Base-by-base conservation (phyloP, 2,113 vertebrate genomes). In the Pogona vitticeps region DNA sequence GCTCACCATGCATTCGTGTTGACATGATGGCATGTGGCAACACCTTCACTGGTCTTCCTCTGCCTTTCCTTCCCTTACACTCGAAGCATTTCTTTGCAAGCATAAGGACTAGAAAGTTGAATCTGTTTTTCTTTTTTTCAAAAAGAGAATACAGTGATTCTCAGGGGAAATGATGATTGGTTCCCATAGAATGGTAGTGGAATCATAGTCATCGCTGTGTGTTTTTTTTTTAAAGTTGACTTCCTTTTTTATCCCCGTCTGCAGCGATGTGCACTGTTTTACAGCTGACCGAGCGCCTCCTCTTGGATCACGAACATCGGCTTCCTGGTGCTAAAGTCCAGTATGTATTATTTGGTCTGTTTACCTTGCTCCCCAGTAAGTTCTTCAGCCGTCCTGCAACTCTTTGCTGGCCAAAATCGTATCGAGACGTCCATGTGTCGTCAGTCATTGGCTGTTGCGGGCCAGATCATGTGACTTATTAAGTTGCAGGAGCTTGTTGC, bases 221-320 rank as follows among this genome's bases (percentile, higher is more conserved):
- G 5, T 52, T 52, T 5, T 52, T 52, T 52, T 52, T 52, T 52
- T 52, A 52, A 52, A 52, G 46, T 10, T 52, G 46, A 52, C 46
- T 85, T 77, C 70, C 58, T 88, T 80, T 65, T 73, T 73, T 80
- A 40, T 73, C 6, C 12, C 58, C 71, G 84, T 77, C 80, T 79
- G 20, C 86, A 97, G 97, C 95, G 2, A 93, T 97, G 93, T 97
- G 96, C 86, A 99, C 98, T 0, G 93, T 98, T 36, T 92, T 99
- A 93, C 97, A 96, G 92, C 96, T 99, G 94, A 97, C 97, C 38
- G 99, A 99, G 91, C 96, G 98, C 87, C 97, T 99, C 58, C 97
- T 99, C 90, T 91, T 99, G 90, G 99, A 99, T 65, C 98, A 99
- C 0, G 94, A 95, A 0, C 97, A 98, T 15, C 94, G 97, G 52